Conservation (phyloP, 2,113 vertebrate genomes). For the Ophthalmolycus amberensis region DNA sequence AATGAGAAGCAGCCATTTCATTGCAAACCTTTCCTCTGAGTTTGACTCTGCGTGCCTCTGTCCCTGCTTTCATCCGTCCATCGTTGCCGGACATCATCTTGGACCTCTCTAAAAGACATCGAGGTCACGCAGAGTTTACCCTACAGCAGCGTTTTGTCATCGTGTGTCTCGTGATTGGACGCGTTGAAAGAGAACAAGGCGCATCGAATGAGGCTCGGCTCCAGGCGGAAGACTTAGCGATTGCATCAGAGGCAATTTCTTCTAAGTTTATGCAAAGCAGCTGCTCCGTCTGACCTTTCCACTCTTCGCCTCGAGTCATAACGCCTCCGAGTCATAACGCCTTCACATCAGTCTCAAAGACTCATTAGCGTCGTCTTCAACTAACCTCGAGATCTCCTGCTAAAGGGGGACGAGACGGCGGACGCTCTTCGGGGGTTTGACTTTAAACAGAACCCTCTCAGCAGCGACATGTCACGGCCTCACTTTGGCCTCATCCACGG, state of each 20-base stretch:
- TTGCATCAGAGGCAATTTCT: no score
- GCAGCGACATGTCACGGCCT: not conserved
- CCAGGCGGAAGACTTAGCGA: no score
- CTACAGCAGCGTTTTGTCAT: not conserved
- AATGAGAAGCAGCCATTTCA: not conserved
- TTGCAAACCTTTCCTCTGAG: not conserved
- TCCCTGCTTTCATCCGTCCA: not conserved
- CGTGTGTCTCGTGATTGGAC: no score
- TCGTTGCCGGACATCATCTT: not conserved
- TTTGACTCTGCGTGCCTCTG: not conserved
- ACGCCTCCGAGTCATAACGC: not conserved
- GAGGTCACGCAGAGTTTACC: not conserved
- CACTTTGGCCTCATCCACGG: constrained; percentile 17
- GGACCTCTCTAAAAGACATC: not conserved
- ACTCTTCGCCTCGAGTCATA: not conserved
- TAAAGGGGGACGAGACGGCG: constrained; percentile 15
- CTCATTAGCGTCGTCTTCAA: not conserved
- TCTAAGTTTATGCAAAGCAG: not conserved
- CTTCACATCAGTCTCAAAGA: constrained; percentile 9
- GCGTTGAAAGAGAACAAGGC: no score
- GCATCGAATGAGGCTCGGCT: no score
- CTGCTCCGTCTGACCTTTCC: not conserved
- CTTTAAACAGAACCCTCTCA: not conserved
- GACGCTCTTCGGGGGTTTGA: constrained; percentile 31
- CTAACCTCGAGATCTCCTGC: constrained; percentile 1